Evolutionary conservation across 2,888 invertebrate genomes (phyloP).

Genomic region (Octodonta nipae): DNA sequence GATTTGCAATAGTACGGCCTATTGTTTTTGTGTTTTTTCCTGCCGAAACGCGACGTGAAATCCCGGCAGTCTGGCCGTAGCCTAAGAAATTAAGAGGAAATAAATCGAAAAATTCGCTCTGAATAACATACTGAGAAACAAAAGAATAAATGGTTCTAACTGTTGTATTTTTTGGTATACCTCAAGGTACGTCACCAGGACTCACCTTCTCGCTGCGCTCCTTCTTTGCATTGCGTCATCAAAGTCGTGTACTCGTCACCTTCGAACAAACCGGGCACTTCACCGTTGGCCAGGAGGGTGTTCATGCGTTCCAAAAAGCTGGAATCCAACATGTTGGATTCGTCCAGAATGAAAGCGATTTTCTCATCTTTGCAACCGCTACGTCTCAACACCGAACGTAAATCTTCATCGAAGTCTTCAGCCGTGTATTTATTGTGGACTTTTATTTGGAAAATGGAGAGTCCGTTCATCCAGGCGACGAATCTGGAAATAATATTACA

Average conservation of each 20-base stretch:
- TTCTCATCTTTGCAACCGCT: conserved; percentile 93
- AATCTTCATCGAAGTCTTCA: conserved; percentile 97
- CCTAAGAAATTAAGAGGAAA: too few species aligned
- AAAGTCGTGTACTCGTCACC: conserved; percentile 97
- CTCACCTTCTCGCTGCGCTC: conserved; percentile 80
- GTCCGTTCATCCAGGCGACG: conserved; percentile 99
- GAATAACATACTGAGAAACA: too few species aligned
- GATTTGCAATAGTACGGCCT: too few species aligned
- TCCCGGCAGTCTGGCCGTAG: too few species aligned
- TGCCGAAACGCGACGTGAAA: too few species aligned
- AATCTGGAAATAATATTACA: too few species aligned
- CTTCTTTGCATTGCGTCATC: conserved; percentile 99
- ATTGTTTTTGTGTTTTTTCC: too few species aligned
- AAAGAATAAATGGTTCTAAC: too few species aligned
- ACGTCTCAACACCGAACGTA: conserved; percentile 73
- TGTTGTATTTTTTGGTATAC: too few species aligned
- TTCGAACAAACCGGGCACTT: conserved; percentile 88
- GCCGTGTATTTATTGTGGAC: conserved; percentile 98
- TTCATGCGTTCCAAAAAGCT: conserved; percentile 99
- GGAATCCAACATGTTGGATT: conserved; percentile 96
- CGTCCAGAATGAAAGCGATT: conserved; percentile 97
- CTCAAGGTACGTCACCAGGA: too few species aligned
- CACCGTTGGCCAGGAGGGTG: conserved; percentile 94
- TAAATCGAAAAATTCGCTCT: too few species aligned
- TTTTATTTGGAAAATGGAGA: conserved; percentile 98